Percentiles rank a stretch among this genome's conserved stretches.
Conservation (phyloP, 2,888 invertebrate genomes). For the Phlogophora meticulosa region DNA sequence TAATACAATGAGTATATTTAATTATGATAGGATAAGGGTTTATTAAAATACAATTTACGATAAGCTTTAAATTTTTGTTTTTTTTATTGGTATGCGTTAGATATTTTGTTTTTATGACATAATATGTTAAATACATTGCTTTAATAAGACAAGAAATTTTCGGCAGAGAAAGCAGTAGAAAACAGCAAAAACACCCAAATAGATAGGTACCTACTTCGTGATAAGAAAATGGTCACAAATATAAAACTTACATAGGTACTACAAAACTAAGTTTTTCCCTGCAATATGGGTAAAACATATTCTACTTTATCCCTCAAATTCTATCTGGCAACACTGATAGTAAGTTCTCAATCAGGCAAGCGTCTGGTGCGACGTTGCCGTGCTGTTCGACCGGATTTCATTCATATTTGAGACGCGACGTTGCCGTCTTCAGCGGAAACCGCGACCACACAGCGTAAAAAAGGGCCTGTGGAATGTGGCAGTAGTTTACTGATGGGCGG, state of each 20-base stretch:
- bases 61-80: not conserved
- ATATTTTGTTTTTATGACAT: not conserved
- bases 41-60: not conserved
- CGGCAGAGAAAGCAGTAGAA: not conserved
- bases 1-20: not conserved
- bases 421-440: constrained; percentile 91
- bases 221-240: not conserved
- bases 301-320: constrained; percentile 64
- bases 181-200: not conserved
- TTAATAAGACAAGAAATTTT: not conserved
- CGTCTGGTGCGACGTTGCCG: constrained; percentile 90
- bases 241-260: not conserved
- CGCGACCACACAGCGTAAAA: constrained; percentile 91
- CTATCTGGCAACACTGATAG: constrained; percentile 72
- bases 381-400: constrained; percentile 89
- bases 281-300: constrained; percentile 22
- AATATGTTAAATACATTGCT: not conserved
- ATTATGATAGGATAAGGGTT: constrained; percentile 4
- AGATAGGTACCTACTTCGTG: not conserved
- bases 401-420: constrained; percentile 91
- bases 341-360: constrained; percentile 89
- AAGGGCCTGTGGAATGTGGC: constrained; percentile 90
- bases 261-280: constrained; percentile 13
- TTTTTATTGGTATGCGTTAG: constrained; percentile 3
- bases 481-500: constrained; percentile 88